phyloP scores from a whole-genome alignment of 2,888 invertebrate genomes.

The Nomada lathburiana region DNA sequence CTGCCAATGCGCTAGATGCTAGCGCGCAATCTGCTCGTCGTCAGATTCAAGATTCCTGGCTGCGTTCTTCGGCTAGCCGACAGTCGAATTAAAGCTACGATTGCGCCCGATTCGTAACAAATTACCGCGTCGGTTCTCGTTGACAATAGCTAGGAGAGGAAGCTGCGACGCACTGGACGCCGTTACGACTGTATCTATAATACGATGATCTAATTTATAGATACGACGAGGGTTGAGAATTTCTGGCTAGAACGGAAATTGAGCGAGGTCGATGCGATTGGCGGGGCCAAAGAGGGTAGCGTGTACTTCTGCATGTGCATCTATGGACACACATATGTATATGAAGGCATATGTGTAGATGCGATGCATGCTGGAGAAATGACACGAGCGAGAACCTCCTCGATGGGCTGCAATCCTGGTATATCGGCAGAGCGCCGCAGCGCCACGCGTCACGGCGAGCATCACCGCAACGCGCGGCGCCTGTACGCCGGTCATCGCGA shows the following conservation, averaged over 20 bases:
- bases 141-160: too few relatives aligned
- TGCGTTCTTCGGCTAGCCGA: too few relatives aligned
- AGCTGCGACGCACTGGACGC: too few relatives aligned
- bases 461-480: constrained; percentile 82
- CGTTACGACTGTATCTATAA: too few relatives aligned
- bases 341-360: background rate
- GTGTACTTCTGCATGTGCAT: background rate
- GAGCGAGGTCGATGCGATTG: too few relatives aligned
- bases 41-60: background rate
- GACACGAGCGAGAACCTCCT: constrained; percentile 39
- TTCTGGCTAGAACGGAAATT: too few relatives aligned
- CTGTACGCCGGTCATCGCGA: constrained; percentile 78
- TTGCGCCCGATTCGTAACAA: too few relatives aligned
- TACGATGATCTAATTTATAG: too few relatives aligned
- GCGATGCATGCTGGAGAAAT: background rate
- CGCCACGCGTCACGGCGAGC: constrained; percentile 83
- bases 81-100: too few relatives aligned
- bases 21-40: background rate
- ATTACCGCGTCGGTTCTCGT: too few relatives aligned
- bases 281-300: background rate
- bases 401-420: constrained; percentile 73
- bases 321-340: background rate
- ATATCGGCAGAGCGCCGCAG: constrained; percentile 81
- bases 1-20: constrained; percentile 38
- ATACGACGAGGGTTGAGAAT: too few relatives aligned